phyloP scores from a whole-genome alignment of 2,797 vertebrate species.

The Hyperoplus lanceolatus region DNA sequence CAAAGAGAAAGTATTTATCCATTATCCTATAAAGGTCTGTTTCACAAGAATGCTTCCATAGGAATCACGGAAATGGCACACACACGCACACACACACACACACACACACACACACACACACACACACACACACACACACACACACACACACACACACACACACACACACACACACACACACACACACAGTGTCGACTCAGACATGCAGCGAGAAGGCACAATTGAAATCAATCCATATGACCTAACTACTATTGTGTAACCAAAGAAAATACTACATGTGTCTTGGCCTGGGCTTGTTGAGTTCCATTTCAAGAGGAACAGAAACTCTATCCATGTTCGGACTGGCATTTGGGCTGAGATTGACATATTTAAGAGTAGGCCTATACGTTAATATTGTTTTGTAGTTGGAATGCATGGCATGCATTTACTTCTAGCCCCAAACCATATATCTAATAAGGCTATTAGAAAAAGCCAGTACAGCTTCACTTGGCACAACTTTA shows the following conservation, averaged over 20 bases:
- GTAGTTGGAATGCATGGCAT: constrained; percentile 9
- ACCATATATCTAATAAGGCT: not conserved
- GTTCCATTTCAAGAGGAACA: constrained; percentile 5
- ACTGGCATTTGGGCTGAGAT: not conserved
- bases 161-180: no score
- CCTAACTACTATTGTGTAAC: constrained; percentile 30
- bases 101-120: no score
- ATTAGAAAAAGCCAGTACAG: not conserved
- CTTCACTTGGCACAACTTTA: not conserved
- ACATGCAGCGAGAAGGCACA: constrained; percentile 6
- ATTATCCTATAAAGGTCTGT: constrained; percentile 46
- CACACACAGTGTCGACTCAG: not conserved
- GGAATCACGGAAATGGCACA: constrained; percentile 3
- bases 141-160: no score
- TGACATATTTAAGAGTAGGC: constrained; percentile 9
- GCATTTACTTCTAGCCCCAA: constrained; percentile 1
- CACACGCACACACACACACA: no score
- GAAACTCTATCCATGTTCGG: not conserved
- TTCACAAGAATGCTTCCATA: constrained; percentile 13
- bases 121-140: not conserved
- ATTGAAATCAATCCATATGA: constrained; percentile 37
- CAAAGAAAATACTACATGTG: constrained; percentile 30
- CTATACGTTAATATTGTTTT: constrained; percentile 5
- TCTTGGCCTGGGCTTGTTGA: constrained; percentile 21
- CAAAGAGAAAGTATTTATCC: constrained; percentile 55